Evolutionary conservation across 1,140 invertebrate species (phyloP), one percentile per base, ranked within the genome.

Genomic region (Saccostrea echinata): DNA sequence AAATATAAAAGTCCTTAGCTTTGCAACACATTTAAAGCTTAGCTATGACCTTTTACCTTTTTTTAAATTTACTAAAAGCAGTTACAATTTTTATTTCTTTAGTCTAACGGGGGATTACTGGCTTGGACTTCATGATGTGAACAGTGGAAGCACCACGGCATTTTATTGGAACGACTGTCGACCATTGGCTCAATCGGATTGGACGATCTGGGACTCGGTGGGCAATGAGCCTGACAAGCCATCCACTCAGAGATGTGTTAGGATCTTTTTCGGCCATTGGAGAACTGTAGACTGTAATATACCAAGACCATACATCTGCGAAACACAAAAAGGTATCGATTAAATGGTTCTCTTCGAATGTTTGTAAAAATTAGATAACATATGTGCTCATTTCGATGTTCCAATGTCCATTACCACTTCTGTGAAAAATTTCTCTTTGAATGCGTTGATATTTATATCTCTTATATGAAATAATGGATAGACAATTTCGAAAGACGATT

Each of bases 31-130:
- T n/a, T n/a, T n/a, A n/a, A n/a, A n/a, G n/a, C n/a, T n/a, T 43
- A 43, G 6, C 43, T 43, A 4, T 43, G 43, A 43, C 43, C 1
- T 9, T 43, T 43, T 9, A 0, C n/a, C 53, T 6, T 61, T 61
- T 61, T 61, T 61, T 61, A 61, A 57, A 61, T 43, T 43, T 43
- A 43, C 43, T 43, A 8, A 9, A 43, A 43, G 43, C 43, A 43
- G 43, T 4, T 43, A 43, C 1, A 43, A 43, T 43, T 43, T 43
- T 4, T 43, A n/a, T 9, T 64, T 9, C 57, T 64, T 24, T 13
- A 76, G 64, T 27, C 68, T 76, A 12, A 30, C 68, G 9, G 68
- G 68, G 16, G 68, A 76, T 76, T 76, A 76, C 27, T 76, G 68
- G 68, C 24, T 76, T 9, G 68, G 68, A 13, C 27, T 76, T 30